Percentiles rank a stretch among this genome's conserved stretches.
Conservation (phyloP, 2,888 invertebrate species). For the Artemia sp. region DNA sequence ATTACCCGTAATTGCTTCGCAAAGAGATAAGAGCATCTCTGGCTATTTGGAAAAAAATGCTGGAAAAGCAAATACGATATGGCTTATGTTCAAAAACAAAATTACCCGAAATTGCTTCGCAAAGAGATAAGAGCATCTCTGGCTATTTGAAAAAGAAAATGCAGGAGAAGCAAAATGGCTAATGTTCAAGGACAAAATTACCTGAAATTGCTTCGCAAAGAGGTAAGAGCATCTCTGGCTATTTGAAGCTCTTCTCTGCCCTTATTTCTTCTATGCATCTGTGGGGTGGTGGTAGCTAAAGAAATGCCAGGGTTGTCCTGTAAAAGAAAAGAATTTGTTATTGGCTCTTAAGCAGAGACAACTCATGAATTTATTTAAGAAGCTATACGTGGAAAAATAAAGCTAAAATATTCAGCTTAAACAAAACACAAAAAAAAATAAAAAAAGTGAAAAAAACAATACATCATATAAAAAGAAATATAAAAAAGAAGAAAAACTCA, state of each 20-base stretch:
- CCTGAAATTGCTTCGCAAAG: slow-evolving; percentile 31
- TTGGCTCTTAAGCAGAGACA: no score
- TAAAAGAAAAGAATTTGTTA: no score
- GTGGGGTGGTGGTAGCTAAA: background rate
- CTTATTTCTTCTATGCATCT: slow-evolving; percentile 20
- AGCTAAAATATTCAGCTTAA: no score
- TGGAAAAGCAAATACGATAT: no score
- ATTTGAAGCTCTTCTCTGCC: slow-evolving; percentile 31
- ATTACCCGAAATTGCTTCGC: slow-evolving; percentile 30
- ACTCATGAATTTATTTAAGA: no score
- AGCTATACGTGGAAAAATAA: no score
- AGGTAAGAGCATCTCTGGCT: slow-evolving; percentile 32
- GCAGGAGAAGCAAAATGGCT: no score
- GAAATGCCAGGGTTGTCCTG: background rate
- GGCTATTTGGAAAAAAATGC: slow-evolving; percentile 28
- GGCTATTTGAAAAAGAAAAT: slow-evolving; percentile 28
- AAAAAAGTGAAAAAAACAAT: no score
- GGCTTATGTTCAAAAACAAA: no score
- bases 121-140: slow-evolving; percentile 32
- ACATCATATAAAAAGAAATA: no score
- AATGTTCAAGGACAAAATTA: slow-evolving; percentile 9
- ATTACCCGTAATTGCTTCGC: slow-evolving; percentile 30
- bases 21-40: slow-evolving; percentile 32
- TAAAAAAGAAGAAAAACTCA: no score
- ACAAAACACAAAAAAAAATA: no score